phyloP scores from a whole-genome alignment of 92 coral and sea anemone genomes.

The Paramuricea clavata region DNA sequence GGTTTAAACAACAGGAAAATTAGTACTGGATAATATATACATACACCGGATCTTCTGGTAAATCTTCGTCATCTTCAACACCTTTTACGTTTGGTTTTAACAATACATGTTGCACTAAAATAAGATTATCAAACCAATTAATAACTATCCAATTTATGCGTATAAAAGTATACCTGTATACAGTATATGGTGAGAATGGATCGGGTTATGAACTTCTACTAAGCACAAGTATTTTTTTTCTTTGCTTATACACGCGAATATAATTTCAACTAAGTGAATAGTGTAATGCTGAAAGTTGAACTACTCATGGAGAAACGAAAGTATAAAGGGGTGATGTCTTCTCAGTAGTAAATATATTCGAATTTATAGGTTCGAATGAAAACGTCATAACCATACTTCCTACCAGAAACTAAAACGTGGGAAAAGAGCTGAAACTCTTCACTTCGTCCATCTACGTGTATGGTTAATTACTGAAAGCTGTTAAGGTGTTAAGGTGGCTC shows the following conservation, averaged over 20 bases:
- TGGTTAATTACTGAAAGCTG: too few relatives aligned
- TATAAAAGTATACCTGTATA: too few relatives aligned
- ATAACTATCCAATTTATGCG: too few relatives aligned
- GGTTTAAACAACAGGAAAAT: not conserved
- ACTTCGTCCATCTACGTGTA: too few relatives aligned
- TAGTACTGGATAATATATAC: constrained; percentile 37
- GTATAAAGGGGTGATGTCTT: too few relatives aligned
- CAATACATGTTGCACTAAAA: constrained; percentile 93
- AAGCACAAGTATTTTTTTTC: too few relatives aligned
- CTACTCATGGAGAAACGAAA: not conserved
- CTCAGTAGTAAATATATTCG: too few relatives aligned
- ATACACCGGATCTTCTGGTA: constrained; percentile 91
- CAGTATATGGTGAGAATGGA: not conserved
- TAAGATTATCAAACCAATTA: not conserved
- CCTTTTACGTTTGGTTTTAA: constrained; percentile 96
- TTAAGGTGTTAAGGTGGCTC: too few relatives aligned
- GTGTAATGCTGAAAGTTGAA: not conserved
- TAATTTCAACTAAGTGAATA: not conserved
- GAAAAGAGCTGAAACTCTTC: not conserved
- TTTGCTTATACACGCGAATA: too few relatives aligned
- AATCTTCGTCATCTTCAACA: constrained; percentile 95
- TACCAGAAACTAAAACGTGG: not conserved
- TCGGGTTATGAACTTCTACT: not conserved
- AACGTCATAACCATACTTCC: too few relatives aligned
- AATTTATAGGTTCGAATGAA: too few relatives aligned